phyloP scores from a whole-genome alignment of 2,113 vertebrate species.

The Cervus canadensis region DNA sequence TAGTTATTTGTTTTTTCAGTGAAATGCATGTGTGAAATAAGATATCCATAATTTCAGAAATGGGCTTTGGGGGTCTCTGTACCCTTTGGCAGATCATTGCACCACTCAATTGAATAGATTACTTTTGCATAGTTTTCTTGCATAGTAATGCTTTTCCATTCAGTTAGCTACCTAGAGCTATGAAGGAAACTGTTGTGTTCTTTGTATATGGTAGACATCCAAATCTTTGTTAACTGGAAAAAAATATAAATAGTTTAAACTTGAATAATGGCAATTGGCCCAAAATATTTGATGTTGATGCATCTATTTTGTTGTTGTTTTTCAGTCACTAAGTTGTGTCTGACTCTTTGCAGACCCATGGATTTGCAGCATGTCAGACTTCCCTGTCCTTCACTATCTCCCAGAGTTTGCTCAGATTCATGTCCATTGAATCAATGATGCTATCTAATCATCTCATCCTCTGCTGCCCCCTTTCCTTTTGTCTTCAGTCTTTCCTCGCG shows the following conservation, averaged over 20 bases:
- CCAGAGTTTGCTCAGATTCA: neutral
- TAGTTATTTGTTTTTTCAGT: neutral
- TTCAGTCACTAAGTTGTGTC: neutral
- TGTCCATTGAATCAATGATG: neutral
- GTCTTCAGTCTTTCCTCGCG: neutral
- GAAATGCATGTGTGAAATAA: neutral
- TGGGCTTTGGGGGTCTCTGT: neutral
- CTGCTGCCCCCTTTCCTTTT: neutral
- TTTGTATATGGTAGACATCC: neutral
- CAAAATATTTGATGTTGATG: neutral
- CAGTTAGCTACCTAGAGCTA: neutral
- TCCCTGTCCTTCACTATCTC: neutral
- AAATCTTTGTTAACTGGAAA: slow-evolving; percentile 26
- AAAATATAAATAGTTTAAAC: neutral
- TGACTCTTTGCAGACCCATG: neutral
- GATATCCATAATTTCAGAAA: neutral
- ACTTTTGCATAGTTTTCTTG: neutral
- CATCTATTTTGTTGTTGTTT: neutral
- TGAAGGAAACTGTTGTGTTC: neutral
- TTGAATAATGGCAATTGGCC: neutral
- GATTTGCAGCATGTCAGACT: neutral
- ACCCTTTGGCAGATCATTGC: neutral
- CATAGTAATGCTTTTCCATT: neutral
- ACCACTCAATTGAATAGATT: neutral
- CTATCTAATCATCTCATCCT: neutral